These are phyloP conservation scores for Isotomurus palustris DNA, from an alignment of 2,888 invertebrate genomes.

Conservation along the genomic window DNA sequence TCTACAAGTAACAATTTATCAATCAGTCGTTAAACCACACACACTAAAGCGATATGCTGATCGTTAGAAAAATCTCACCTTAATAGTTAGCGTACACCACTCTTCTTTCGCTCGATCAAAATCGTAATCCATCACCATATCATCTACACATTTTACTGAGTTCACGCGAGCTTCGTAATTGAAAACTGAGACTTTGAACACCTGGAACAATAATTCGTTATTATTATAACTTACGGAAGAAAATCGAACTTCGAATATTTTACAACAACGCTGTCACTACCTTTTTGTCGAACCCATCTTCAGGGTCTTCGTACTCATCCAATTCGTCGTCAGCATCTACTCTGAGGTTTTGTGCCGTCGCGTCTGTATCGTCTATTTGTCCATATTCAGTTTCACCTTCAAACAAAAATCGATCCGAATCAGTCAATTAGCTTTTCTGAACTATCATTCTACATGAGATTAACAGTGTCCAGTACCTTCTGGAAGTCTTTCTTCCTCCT, in stretches of 20 bases:
- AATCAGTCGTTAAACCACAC: constrained; percentile 13
- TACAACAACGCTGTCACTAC: too few species aligned
- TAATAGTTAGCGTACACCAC: constrained; percentile 81
- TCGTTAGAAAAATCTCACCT: constrained; percentile 55
- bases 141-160: constrained; percentile 52
- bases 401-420: too few species aligned
- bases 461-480: constrained; percentile 18
- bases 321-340: constrained; percentile 49
- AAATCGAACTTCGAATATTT: too few species aligned
- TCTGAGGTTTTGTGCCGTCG: constrained; percentile 49
- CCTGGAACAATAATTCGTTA: too few species aligned
- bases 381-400: constrained; percentile 12
- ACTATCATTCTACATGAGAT: too few species aligned
- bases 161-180: constrained; percentile 19
- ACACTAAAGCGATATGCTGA: constrained; percentile 13
- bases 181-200: constrained; percentile 27
- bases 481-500: constrained; percentile 57
- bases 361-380: constrained; percentile 48
- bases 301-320: constrained; percentile 50
- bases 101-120: constrained; percentile 70
- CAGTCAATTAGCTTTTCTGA: too few species aligned
- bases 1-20: too few species aligned
- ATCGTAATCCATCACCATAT: constrained; percentile 60
- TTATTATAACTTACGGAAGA: constrained; percentile 12
- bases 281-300: constrained; percentile 40